A percentile compares a stretch with the other conserved stretches of the same genome.
Conservation (phyloP, 2,888 invertebrate species). For the Teinopalpus imperialis region DNA sequence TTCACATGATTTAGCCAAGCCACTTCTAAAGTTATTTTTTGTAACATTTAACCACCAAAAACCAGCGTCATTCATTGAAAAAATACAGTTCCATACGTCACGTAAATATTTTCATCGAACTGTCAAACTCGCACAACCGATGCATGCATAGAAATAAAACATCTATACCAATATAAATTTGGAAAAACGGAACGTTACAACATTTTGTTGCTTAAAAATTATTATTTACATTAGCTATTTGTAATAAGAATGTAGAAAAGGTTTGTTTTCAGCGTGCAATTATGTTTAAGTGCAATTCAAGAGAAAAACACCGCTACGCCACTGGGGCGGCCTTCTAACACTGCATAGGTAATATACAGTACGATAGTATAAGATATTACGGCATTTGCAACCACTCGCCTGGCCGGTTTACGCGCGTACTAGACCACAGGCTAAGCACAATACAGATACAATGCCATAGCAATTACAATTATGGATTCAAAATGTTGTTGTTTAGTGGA, state of each 20-base stretch:
- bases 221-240: no score
- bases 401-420: conserved; percentile 56
- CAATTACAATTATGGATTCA: conserved; percentile 71
- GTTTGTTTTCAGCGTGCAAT: conserved; percentile 17
- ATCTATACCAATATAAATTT: conserved; percentile 6
- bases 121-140: conserved; percentile 65
- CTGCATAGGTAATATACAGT: conserved; percentile 56
- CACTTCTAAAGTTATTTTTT: conserved; percentile 24
- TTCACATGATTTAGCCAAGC: conserved; percentile 23
- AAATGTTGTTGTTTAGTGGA: conserved; percentile 40
- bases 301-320: conserved; percentile 60
- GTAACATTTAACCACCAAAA: conserved; percentile 26
- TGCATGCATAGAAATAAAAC: conserved; percentile 27
- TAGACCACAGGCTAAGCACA: conserved; percentile 46
- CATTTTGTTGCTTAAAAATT: no score
- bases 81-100: conserved; percentile 43
- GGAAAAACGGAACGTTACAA: conserved; percentile 22
- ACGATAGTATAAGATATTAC: conserved; percentile 51
- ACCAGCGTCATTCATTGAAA: conserved; percentile 28
- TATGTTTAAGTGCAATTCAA: conserved; percentile 26
- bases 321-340: conserved; percentile 69
- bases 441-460: conserved; percentile 69
- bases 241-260: no score
- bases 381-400: conserved; percentile 51
- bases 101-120: conserved; percentile 65